These are phyloP conservation scores for Vombatus ursinus DNA, from an alignment of 2,113 vertebrate genomes.

Conservation along the genomic window DNA sequence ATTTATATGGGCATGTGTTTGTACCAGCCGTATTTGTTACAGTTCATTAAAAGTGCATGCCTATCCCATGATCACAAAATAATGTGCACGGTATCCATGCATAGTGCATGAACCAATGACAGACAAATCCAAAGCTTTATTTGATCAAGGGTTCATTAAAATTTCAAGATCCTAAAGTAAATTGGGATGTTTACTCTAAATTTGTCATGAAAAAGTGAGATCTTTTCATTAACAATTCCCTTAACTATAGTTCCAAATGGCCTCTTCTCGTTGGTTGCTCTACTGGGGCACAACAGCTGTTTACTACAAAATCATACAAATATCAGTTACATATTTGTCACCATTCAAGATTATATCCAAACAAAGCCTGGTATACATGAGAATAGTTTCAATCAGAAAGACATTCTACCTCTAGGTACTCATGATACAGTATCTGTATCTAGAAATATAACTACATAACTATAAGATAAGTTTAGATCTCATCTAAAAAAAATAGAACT, in stretches of 20 bases:
- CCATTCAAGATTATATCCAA: neutral
- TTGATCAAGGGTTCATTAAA: constrained; percentile 10
- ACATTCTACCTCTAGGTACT: neutral
- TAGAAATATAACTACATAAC: neutral
- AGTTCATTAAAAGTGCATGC: constrained; percentile 1
- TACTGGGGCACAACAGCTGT: neutral
- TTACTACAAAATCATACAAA: neutral
- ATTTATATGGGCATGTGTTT: neutral
- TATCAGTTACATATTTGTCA: neutral
- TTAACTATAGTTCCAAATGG: constrained; percentile 1
- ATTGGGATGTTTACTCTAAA: neutral
- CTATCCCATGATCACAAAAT: neutral
- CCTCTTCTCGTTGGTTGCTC: neutral
- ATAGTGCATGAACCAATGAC: constrained; percentile 2
- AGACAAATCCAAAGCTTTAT: neutral
- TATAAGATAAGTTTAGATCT: neutral
- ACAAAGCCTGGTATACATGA: neutral
- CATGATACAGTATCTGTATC: neutral
- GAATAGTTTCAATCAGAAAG: neutral
- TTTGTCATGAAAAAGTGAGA: neutral
- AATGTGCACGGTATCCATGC: neutral
- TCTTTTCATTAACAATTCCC: constrained; percentile 19
- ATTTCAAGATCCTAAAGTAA: neutral
- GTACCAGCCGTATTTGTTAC: neutral
- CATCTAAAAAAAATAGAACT: neutral